These are phyloP conservation scores for Cosmia trapezina DNA, from an alignment of 2,888 invertebrate species.

Conservation along the genomic window DNA sequence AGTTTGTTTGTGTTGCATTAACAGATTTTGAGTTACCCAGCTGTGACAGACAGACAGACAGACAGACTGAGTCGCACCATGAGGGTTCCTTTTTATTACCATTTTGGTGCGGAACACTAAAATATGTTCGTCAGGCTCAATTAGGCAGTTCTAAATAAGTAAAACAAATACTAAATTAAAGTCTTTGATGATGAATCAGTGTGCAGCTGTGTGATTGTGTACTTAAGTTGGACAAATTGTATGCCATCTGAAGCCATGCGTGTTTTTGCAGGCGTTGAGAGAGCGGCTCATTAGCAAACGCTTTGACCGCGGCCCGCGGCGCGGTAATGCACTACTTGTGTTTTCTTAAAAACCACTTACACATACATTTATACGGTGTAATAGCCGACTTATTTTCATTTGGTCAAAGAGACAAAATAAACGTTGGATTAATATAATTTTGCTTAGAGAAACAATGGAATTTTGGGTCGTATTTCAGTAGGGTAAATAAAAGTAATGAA, in stretches of 20 bases:
- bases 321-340: conserved; percentile 69
- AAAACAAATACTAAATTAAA: conserved; percentile 1
- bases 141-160: neutral
- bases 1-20: too few relatives aligned
- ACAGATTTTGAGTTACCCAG: too few relatives aligned
- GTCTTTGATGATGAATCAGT: conserved; percentile 37
- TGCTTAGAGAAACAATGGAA: neutral
- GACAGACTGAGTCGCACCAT: too few relatives aligned
- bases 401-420: conserved; percentile 26
- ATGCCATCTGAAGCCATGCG: conserved; percentile 28
- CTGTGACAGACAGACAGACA: too few relatives aligned
- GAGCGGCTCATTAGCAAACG: conserved; percentile 68
- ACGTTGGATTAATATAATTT: conserved; percentile 13
- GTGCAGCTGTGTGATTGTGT: conserved; percentile 15
- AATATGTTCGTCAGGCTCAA: neutral
- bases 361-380: conserved; percentile 35
- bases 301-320: conserved; percentile 66
- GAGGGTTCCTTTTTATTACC: too few relatives aligned
- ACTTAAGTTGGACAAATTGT: conserved; percentile 44
- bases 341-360: conserved; percentile 64
- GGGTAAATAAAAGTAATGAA: neutral
- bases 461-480: neutral
- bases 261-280: conserved; percentile 52
- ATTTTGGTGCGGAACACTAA: too few relatives aligned
- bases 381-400: conserved; percentile 41